phyloP scores from a whole-genome alignment of 2,797 vertebrate species.

The Phrynocephalus forsythii region DNA sequence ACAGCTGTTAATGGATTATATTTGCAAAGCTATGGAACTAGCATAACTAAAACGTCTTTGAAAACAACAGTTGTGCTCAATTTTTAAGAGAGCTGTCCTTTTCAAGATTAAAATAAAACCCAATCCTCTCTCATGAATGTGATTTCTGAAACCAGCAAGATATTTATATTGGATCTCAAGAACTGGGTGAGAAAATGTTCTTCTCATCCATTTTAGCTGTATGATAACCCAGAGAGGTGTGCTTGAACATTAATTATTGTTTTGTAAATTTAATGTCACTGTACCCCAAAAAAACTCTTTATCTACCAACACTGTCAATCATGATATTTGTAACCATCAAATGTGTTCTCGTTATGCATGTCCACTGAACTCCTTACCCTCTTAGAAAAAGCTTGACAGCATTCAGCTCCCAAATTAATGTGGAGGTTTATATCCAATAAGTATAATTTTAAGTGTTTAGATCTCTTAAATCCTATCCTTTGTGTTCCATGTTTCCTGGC shows the following conservation, averaged over 20 bases:
- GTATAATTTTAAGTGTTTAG: background rate
- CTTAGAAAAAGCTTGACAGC: background rate
- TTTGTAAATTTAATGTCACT: background rate
- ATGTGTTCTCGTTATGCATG: background rate
- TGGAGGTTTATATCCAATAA: background rate
- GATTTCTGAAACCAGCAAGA: background rate
- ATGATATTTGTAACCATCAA: background rate
- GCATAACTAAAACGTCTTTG: background rate
- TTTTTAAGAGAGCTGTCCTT: background rate
- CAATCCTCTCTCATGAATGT: background rate
- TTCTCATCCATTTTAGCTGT: background rate
- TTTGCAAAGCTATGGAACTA: background rate
- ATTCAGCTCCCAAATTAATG: slow-evolving; percentile 10
- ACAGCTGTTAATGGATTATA: slow-evolving; percentile 4
- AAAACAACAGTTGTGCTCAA: slow-evolving; percentile 1
- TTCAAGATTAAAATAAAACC: background rate
- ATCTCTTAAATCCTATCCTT: background rate
- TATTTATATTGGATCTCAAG: background rate
- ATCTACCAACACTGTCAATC: background rate
- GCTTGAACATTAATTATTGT: background rate
- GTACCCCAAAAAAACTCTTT: background rate
- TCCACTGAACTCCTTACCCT: background rate
- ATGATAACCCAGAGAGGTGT: background rate
- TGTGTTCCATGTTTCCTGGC: background rate
- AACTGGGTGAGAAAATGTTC: background rate